These are phyloP conservation scores for Platycheirus albimanus DNA, from an alignment of 2,888 invertebrate genomes.

Conservation along the genomic window DNA sequence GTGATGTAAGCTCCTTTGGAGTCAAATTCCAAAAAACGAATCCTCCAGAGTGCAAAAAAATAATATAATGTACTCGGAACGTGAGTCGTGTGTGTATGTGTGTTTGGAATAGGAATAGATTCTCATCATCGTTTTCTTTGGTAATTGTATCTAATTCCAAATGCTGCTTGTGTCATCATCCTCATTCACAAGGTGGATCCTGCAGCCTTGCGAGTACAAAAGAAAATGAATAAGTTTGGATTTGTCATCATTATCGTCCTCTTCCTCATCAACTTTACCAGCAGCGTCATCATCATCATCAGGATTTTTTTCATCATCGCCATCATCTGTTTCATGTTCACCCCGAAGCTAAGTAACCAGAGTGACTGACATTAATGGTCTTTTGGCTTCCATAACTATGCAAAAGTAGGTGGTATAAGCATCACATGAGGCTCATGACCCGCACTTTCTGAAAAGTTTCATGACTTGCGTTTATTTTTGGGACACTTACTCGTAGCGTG, in stretches of 20 bases:
- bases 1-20: conserved; percentile 48
- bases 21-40: conserved; percentile 34
- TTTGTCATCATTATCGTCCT: conserved; percentile 54
- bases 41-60: conserved; percentile 15
- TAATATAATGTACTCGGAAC: background rate
- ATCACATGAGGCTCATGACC: conserved; percentile 35
- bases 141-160: conserved; percentile 50
- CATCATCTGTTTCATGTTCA: conserved; percentile 15
- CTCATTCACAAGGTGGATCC: conserved; percentile 9
- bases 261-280: conserved; percentile 39
- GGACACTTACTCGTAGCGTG: background rate
- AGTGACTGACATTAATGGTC: conserved; percentile 57
- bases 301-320: conserved; percentile 21
- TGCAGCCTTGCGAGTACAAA: conserved; percentile 2
- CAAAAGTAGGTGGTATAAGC: conserved; percentile 8
- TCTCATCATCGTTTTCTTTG: conserved; percentile 15
- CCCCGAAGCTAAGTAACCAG: conserved; percentile 15
- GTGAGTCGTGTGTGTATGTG: conserved; percentile 1
- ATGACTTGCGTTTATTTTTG: background rate
- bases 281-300: conserved; percentile 32
- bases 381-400: conserved; percentile 8
- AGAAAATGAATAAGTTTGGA: conserved; percentile 51
- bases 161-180: conserved; percentile 38
- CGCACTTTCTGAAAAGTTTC: conserved; percentile 20
- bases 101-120: conserved; percentile 56